Evolutionary conservation across 2,888 invertebrate species (phyloP).

Genomic region (Labia minor): DNA sequence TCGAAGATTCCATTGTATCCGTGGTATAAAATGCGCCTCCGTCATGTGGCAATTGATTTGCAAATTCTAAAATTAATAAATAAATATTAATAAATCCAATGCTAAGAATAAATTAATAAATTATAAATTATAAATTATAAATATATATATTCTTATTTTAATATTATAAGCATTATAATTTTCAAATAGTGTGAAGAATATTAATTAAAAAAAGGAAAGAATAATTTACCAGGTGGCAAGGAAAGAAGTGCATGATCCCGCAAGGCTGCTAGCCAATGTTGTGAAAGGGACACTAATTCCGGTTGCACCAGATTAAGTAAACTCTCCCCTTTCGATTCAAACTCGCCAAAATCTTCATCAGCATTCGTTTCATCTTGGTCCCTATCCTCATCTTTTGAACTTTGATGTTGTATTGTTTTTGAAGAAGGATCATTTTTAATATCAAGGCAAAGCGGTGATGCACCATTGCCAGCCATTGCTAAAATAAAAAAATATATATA

Average conservation of each 20-base stretch:
- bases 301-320: slow-evolving; percentile 86
- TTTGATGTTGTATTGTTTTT: neutral
- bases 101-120: neutral
- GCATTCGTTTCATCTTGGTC: slow-evolving; percentile 20
- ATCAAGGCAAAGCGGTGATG: slow-evolving; percentile 42
- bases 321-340: slow-evolving; percentile 68
- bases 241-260: slow-evolving; percentile 90
- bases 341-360: slow-evolving; percentile 59
- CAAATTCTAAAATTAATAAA: slow-evolving; percentile 53
- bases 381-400: neutral
- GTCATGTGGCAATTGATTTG: slow-evolving; percentile 85
- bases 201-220: no score
- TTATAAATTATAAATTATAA: neutral
- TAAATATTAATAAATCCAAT: slow-evolving; percentile 13
- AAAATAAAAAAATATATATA: slow-evolving; percentile 16
- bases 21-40: slow-evolving; percentile 97
- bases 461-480: slow-evolving; percentile 73
- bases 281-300: slow-evolving; percentile 79
- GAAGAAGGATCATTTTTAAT: slow-evolving; percentile 19
- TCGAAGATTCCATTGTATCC: slow-evolving; percentile 87
- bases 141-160: neutral
- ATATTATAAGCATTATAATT: slow-evolving; percentile 16
- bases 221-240: slow-evolving; percentile 61
- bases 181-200: neutral
- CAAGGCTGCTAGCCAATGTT: slow-evolving; percentile 90